Conservation (phyloP, 2,888 invertebrate species). For the Chydorus sphaericus region DNA sequence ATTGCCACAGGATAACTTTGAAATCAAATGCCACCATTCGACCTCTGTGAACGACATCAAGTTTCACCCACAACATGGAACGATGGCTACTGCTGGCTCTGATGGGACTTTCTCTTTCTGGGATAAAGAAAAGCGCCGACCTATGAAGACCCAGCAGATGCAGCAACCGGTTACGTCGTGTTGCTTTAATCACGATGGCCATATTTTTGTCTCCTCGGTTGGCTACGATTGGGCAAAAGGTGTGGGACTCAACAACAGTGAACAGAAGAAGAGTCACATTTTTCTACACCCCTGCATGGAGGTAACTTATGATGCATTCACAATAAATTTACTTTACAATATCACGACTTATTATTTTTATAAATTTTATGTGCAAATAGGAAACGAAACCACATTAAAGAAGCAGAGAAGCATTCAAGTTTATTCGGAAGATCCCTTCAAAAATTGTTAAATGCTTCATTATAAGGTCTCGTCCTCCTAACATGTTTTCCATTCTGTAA, state of each 20-base stretch:
- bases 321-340: too few species aligned
- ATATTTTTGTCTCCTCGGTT: slow-evolving; percentile 93
- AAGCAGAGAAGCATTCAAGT: too few species aligned
- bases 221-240: slow-evolving; percentile 99
- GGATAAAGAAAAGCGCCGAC: slow-evolving; percentile 98
- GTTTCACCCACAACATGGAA: slow-evolving; percentile 94
- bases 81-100: slow-evolving; percentile 90
- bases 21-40: slow-evolving; percentile 93
- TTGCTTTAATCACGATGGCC: slow-evolving; percentile 87
- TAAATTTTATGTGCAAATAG: too few species aligned
- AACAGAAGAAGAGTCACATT: slow-evolving; percentile 87
- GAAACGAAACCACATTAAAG: too few species aligned
- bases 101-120: slow-evolving; percentile 97
- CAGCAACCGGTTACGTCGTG: slow-evolving; percentile 86
- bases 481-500: too few species aligned
- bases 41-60: slow-evolving; percentile 75
- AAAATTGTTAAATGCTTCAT: too few species aligned
- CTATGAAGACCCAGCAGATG: slow-evolving; percentile 87
- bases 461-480: too few species aligned
- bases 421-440: too few species aligned
- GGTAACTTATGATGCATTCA: too few species aligned
- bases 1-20: slow-evolving; percentile 98
- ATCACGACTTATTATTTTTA: too few species aligned
- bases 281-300: slow-evolving; percentile 84
- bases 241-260: slow-evolving; percentile 91